Percentiles rank a stretch among this genome's conserved stretches.
Evolutionary conservation across 2,113 vertebrate species (phyloP).

Genomic region (Mesitornis unicolor): DNA sequence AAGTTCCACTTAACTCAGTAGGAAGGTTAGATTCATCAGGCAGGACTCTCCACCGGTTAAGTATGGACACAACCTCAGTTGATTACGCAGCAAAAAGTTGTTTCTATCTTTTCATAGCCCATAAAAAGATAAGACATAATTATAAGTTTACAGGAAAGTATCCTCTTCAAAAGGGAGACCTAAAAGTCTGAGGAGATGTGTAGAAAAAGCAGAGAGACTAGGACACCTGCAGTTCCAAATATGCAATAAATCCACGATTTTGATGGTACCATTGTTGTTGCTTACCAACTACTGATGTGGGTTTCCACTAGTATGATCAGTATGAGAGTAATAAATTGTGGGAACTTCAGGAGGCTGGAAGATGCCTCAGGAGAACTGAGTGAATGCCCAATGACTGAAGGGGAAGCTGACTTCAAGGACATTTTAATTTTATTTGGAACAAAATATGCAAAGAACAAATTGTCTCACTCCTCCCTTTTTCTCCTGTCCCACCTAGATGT

Average conservation of each 20-base stretch:
- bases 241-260: neutral
- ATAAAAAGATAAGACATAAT: neutral
- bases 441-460: neutral
- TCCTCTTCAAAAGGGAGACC: neutral
- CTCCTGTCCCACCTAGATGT: neutral
- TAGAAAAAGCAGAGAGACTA: neutral
- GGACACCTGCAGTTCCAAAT: accelerated
- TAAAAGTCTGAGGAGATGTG: neutral
- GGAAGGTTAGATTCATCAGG: neutral
- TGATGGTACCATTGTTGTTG: neutral
- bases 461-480: neutral
- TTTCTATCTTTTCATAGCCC: neutral
- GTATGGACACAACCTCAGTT: neutral
- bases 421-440: neutral
- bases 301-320: neutral
- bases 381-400: neutral
- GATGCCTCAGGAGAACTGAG: neutral
- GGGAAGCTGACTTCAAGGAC: neutral
- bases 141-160: neutral
- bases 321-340: neutral
- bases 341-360: neutral
- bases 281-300: neutral
- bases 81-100: neutral
- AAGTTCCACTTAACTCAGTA: neutral
- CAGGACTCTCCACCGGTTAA: neutral